Conservation (phyloP, 2,113 vertebrate species). For the Bungarus multicinctus region DNA sequence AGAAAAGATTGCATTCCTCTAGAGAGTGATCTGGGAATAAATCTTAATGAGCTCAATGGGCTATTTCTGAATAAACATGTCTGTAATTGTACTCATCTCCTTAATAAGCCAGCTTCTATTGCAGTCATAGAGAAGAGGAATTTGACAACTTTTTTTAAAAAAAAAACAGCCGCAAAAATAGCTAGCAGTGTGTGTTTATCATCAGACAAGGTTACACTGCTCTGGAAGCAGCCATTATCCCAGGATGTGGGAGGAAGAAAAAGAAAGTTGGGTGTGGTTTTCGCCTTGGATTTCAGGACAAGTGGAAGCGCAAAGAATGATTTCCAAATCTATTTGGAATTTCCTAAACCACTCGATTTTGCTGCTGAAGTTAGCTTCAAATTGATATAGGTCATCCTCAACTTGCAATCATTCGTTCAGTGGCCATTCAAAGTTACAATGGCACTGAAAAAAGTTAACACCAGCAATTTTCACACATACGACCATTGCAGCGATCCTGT, state of each 20-base stretch:
- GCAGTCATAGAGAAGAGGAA: neutral
- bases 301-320: neutral
- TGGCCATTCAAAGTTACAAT: too few species aligned
- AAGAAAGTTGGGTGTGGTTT: neutral
- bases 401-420: too few species aligned
- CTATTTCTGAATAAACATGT: neutral
- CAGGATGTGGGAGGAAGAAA: neutral
- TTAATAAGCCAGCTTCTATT: neutral
- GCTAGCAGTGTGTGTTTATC: neutral
- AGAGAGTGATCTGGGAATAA: neutral
- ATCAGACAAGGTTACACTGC: neutral
- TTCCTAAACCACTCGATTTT: neutral
- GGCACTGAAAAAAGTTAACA: too few species aligned
- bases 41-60: neutral
- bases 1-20: neutral
- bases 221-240: neutral
- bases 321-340: neutral
- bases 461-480: too few species aligned
- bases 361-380: neutral
- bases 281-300: neutral
- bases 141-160: neutral
- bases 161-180: neutral
- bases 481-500: too few species aligned
- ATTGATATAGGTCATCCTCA: neutral
- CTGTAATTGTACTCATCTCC: neutral